phyloP scores from a whole-genome alignment of 2,888 invertebrate genomes.

The Athetis lepigone region DNA sequence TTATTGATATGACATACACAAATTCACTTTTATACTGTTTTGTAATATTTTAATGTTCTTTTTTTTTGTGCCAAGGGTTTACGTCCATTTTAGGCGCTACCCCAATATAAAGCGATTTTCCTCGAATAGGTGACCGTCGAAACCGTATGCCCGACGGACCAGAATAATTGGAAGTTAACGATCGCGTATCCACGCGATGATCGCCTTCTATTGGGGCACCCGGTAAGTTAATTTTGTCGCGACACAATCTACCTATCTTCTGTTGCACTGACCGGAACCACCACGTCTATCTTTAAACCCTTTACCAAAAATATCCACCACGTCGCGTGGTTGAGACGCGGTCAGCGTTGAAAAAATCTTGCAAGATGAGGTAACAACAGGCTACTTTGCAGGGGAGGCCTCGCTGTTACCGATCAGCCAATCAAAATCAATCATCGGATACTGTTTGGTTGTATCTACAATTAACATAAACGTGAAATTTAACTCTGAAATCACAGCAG shows the following conservation, averaged over 20 bases:
- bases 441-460: conserved; percentile 90
- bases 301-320: conserved; percentile 78
- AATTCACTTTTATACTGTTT: conserved; percentile 15
- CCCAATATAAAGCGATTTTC: not conserved
- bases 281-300: conserved; percentile 67
- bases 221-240: conserved; percentile 54
- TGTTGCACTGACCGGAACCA: conserved; percentile 67
- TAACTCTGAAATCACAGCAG: conserved; percentile 70
- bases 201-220: not conserved
- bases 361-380: conserved; percentile 78
- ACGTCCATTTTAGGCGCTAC: conserved; percentile 2
- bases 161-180: too few relatives aligned
- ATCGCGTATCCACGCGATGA: not conserved
- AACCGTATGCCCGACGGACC: not conserved
- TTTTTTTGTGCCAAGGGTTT: conserved; percentile 6
- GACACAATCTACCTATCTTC: conserved; percentile 60
- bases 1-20: conserved; percentile 30
- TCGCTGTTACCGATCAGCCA: conserved; percentile 89
- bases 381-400: conserved; percentile 83
- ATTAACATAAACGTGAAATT: conserved; percentile 87
- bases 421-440: conserved; percentile 91
- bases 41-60: conserved; percentile 18
- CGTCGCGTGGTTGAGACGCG: conserved; percentile 70
- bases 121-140: not conserved
- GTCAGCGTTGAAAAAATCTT: conserved; percentile 77